Base-by-base conservation (phyloP, 1,140 invertebrate genomes). In the Aphaenogaster rudis region DNA sequence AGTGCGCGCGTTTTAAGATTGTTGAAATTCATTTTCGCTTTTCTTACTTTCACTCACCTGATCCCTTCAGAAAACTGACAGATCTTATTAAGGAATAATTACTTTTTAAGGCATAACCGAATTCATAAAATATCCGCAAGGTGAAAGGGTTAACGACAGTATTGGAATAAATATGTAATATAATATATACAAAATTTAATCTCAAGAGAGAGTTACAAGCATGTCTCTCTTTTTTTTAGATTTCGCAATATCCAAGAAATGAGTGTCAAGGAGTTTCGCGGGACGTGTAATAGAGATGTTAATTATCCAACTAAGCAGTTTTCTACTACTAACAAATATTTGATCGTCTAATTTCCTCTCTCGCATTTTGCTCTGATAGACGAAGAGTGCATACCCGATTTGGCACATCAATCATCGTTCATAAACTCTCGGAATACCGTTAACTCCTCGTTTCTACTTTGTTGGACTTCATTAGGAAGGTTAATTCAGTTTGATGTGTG, bases 401-500 rank as follows among this genome's bases (percentile, higher is more conserved):
- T 79, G 45, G 50, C 36, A 54, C 82, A 79, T 86, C 82, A 66
- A 86, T 86, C 82, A 86, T 67, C 74, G 57, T 59, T 52, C 72
- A 74, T 72, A 50, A 76, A 64, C 59, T 52, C n/a, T 28, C n/a
- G 50, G 9, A 13, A 21, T 86, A 86, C 74, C 82, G 82, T 86
- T 86, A 86, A 64, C 61, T 64, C 28, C 67, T 63, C 74, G 39
- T 64, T 78, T 33, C 45, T 50, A 86, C 63, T 86, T 86, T 85
- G 45, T 85, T 79, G 82, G 50, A 64, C 82, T 86, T 78, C 82
- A 86, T 86, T 86, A 86, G 59, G 59, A 52, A 79, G 71, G 57
- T 86, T 82, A 82, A 82, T 82, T 74, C 39, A 59, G 42, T 82
- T 74, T 82, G 67, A 82, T 82, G 54, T 36, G 52, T 13, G 67